Percentiles rank a stretch among this genome's conserved stretches.
Conservation (phyloP, 2,113 vertebrate species). For the Aegotheles bennettii region DNA sequence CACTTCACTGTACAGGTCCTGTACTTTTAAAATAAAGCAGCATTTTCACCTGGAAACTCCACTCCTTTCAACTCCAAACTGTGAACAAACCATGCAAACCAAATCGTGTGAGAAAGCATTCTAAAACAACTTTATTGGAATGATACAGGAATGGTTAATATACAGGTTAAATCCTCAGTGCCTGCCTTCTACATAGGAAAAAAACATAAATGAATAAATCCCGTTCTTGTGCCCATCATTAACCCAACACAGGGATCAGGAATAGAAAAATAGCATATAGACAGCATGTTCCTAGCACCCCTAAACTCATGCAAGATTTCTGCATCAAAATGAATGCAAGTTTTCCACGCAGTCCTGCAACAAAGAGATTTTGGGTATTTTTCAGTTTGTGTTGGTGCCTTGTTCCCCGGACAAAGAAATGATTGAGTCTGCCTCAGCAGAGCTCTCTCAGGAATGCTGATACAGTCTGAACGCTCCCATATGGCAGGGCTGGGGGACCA, state of each 20-base stretch:
- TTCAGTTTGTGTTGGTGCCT: neutral
- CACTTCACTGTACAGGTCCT: neutral
- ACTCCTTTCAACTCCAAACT: neutral
- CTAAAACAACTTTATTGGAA: slow-evolving; percentile 55
- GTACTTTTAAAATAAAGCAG: neutral
- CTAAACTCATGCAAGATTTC: neutral
- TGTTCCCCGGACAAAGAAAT: slow-evolving; percentile 18
- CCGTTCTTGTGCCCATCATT: neutral
- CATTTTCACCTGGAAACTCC: neutral
- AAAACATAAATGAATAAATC: neutral
- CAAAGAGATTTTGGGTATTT: neutral
- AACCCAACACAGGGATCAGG: neutral
- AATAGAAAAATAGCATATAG: neutral
- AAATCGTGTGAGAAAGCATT: slow-evolving; percentile 20
- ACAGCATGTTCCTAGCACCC: neutral
- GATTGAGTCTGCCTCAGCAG: neutral
- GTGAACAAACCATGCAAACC: neutral
- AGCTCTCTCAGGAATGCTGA: slow-evolving; percentile 22
- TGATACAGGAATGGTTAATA: slow-evolving; percentile 42
- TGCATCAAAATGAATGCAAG: neutral
- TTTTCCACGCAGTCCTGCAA: neutral
- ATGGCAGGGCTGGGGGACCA: neutral
- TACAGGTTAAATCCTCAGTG: neutral
- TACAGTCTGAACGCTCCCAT: neutral
- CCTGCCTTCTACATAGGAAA: neutral